These are phyloP conservation scores for Papilio xuthus DNA, from an alignment of 1,140 invertebrate genomes.

Conservation along the genomic window DNA sequence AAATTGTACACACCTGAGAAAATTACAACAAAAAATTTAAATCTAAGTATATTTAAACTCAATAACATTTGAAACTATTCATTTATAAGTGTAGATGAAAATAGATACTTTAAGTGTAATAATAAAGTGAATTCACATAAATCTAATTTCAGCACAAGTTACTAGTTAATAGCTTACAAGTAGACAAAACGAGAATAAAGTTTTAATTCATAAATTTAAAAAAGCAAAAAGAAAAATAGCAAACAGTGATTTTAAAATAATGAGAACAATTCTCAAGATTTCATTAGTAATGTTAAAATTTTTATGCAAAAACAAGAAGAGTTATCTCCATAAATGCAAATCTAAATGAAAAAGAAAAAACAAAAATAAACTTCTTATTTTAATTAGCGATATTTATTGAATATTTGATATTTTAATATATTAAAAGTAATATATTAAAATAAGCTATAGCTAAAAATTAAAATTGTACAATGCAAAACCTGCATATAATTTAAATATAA, in stretches of 20 bases:
- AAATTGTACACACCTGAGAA: constrained; percentile 80
- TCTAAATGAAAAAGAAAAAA: constrained; percentile 65
- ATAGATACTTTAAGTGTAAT: constrained; percentile 66
- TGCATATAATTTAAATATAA: constrained; percentile 77
- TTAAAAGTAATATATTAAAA: constrained; percentile 3
- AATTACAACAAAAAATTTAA: constrained; percentile 75
- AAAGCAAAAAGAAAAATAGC: constrained; percentile 41
- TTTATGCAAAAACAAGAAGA: constrained; percentile 49
- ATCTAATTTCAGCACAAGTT: constrained; percentile 64
- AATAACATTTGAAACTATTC: constrained; percentile 63
- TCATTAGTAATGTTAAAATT: constrained; percentile 38
- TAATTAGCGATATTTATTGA: constrained; percentile 79
- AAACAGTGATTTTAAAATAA: constrained; percentile 37
- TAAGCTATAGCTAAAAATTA: constrained; percentile 72
- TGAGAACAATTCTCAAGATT: constrained; percentile 38
- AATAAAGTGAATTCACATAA: constrained; percentile 61
- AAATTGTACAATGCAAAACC: constrained; percentile 79
- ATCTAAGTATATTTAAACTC: constrained; percentile 66
- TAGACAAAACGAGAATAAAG: constrained; percentile 47
- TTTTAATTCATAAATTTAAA: constrained; percentile 42
- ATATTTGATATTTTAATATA: constrained; percentile 77
- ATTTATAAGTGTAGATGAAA: constrained; percentile 68
- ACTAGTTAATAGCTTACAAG: constrained; percentile 58
- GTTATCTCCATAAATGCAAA: constrained; percentile 58
- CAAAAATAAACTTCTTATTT: constrained; percentile 76